Evolutionary conservation across 2,113 vertebrate genomes (phyloP).

Genomic region (Scalopus aquaticus): DNA sequence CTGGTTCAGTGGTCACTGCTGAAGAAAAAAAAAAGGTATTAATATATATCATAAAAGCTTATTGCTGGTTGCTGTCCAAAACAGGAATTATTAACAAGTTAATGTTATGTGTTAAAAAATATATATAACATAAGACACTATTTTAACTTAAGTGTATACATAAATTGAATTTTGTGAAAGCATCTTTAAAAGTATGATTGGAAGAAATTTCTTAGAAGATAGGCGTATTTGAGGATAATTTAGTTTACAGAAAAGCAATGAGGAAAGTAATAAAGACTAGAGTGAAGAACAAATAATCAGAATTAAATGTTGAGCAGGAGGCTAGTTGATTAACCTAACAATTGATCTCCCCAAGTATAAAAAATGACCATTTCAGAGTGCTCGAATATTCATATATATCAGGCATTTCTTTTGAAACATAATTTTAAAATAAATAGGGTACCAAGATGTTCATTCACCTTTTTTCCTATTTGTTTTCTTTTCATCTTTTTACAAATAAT

Average conservation of each 20-base stretch:
- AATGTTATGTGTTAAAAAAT: neutral
- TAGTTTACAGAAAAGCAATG: neutral
- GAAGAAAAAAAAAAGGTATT: neutral
- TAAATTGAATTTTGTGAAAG: neutral
- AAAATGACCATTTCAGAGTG: neutral
- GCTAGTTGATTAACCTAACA: neutral
- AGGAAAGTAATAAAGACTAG: neutral
- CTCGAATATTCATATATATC: neutral
- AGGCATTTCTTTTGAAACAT: neutral
- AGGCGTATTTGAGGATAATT: neutral
- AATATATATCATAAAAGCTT: neutral
- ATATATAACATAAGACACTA: neutral
- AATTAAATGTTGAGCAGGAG: neutral
- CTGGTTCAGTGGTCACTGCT: neutral
- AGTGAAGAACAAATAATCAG: neutral
- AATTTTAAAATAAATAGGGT: neutral
- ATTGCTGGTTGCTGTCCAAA: neutral
- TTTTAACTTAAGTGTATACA: neutral
- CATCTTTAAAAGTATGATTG: neutral
- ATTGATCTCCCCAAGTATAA: neutral
- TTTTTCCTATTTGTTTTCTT: neutral
- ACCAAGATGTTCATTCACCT: neutral
- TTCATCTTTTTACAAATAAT: constrained; percentile 15
- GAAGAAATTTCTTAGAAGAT: neutral
- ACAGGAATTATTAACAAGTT: neutral